These are phyloP conservation scores for Panthera uncia DNA, from an alignment of 2,113 vertebrate species.

Conservation along the genomic window DNA sequence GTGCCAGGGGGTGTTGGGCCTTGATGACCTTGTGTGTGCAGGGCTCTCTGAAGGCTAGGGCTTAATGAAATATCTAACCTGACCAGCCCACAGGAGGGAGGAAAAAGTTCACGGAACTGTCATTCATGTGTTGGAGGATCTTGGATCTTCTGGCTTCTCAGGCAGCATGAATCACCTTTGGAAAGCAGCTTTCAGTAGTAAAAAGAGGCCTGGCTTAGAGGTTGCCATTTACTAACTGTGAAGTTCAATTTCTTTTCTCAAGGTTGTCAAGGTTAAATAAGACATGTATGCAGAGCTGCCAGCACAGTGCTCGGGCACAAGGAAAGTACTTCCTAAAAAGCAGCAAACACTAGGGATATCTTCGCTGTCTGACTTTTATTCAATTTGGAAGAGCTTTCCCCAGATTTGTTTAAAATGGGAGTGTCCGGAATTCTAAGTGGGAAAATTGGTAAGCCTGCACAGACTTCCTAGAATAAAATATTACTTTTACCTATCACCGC, in stretches of 20 bases:
- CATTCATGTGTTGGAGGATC: background rate
- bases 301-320: background rate
- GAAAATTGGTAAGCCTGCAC: background rate
- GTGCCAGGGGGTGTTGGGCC: background rate
- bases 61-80: background rate
- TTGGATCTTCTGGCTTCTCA: background rate
- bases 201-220: background rate
- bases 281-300: background rate
- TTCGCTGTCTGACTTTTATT: background rate
- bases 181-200: background rate
- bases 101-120: background rate
- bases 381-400: background rate
- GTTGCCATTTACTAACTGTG: background rate
- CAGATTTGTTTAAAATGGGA: conserved; percentile 23
- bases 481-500: background rate
- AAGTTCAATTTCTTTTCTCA: background rate
- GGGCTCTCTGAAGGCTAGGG: background rate
- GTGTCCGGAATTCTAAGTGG: background rate
- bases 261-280: background rate
- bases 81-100: background rate
- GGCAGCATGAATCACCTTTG: background rate
- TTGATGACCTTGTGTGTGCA: background rate
- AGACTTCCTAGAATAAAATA: background rate
- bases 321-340: background rate
- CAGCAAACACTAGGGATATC: background rate